These are phyloP conservation scores for Calyptommatus sinebrachiatus DNA, from an alignment of 2,113 vertebrate species.

Conservation along the genomic window DNA sequence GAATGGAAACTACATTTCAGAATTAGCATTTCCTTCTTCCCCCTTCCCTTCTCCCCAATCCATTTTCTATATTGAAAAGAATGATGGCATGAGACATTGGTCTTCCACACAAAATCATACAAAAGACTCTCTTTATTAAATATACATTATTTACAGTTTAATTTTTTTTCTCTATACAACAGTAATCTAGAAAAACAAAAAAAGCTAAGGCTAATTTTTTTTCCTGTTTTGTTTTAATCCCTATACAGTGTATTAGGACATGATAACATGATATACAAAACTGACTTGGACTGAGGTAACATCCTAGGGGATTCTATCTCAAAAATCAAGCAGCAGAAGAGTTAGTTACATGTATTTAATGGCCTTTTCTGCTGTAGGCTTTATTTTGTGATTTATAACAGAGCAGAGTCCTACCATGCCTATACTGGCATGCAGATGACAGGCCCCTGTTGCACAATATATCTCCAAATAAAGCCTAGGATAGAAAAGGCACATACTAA, in stretches of 20 bases:
- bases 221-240: slow-evolving; percentile 41
- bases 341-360: slow-evolving; percentile 51
- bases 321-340: slow-evolving; percentile 62
- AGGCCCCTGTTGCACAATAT: no score
- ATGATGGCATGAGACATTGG: slow-evolving; percentile 61
- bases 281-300: slow-evolving; percentile 70
- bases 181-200: slow-evolving; percentile 86
- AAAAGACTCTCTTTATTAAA: slow-evolving; percentile 87
- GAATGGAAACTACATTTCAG: slow-evolving; percentile 23
- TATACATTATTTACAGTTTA: slow-evolving; percentile 90
- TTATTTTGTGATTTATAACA: no score
- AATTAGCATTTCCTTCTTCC: slow-evolving; percentile 29
- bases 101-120: slow-evolving; percentile 82
- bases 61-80: slow-evolving; percentile 55
- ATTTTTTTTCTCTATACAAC: slow-evolving; percentile 81
- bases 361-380: not conserved
- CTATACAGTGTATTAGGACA: slow-evolving; percentile 69
- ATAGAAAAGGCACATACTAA: no score
- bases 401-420: no score
- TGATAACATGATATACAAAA: slow-evolving; percentile 73
- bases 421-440: no score
- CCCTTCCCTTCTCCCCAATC: slow-evolving; percentile 16
- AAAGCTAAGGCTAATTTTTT: slow-evolving; percentile 74
- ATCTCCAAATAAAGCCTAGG: no score
- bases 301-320: slow-evolving; percentile 64